Percentiles rank a stretch among this genome's conserved stretches.
These are phyloP conservation scores for Archaeoteleia sp. DNA, from an alignment of 2,888 invertebrate species.

Conservation along the genomic window DNA sequence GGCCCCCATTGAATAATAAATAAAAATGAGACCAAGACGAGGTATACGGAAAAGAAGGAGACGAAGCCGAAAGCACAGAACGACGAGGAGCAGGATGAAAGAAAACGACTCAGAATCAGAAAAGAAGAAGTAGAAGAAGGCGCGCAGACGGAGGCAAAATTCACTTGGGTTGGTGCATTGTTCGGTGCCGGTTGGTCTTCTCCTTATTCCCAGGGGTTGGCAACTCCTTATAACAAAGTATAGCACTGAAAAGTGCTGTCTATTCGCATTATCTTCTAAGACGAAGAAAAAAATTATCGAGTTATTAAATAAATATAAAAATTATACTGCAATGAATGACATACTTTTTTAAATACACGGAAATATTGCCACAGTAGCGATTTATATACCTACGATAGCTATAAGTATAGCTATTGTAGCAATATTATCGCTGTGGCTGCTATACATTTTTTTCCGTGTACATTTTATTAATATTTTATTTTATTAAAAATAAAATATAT, in stretches of 20 bases:
- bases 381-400: too few species aligned
- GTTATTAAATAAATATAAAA: background rate
- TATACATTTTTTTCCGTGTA: too few species aligned
- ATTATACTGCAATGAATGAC: background rate
- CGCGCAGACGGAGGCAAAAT: conserved; percentile 48
- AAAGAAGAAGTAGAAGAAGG: conserved; percentile 45
- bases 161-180: conserved; percentile 63
- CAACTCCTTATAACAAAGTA: conserved; percentile 20
- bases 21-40: conserved; percentile 63
- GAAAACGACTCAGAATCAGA: conserved; percentile 49
- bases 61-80: conserved; percentile 23
- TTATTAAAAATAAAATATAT: too few species aligned
- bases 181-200: conserved; percentile 57
- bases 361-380: too few species aligned
- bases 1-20: conserved; percentile 71
- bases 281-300: background rate
- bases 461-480: too few species aligned
- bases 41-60: conserved; percentile 51
- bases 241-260: conserved; percentile 4
- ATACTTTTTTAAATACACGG: too few species aligned
- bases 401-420: too few species aligned
- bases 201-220: conserved; percentile 32
- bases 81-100: conserved; percentile 41
- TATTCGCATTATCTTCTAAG: conserved; percentile 1
- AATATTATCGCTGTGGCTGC: too few species aligned